A percentile compares a stretch with the other conserved stretches of the same genome.
Conservation (phyloP, 2,888 invertebrate genomes). For the Lottia scabra region DNA sequence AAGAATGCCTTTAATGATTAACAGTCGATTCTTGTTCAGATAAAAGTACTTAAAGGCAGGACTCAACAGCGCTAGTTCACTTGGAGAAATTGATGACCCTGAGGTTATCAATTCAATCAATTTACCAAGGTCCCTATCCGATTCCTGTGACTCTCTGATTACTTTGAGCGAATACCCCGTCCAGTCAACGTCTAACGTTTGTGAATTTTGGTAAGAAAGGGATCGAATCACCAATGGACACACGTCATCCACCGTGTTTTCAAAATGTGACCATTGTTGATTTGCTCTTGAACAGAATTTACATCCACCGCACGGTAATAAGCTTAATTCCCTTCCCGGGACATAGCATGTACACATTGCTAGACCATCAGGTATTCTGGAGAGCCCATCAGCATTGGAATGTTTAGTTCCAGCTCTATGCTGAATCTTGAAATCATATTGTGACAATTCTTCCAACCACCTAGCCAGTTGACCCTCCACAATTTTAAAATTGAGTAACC, state of each 20-base stretch:
- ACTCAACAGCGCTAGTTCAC: neutral
- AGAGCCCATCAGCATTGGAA: neutral
- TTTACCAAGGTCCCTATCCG: too few species aligned
- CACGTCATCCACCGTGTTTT: conserved; percentile 10
- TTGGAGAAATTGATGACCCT: too few species aligned
- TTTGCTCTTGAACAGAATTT: neutral
- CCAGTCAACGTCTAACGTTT: neutral
- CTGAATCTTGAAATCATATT: neutral
- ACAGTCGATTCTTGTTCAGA: too few species aligned
- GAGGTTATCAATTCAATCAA: too few species aligned
- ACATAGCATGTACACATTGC: conserved; percentile 9
- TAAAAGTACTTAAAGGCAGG: too few species aligned
- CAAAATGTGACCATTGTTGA: neutral
- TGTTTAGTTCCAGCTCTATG: conserved; percentile 4
- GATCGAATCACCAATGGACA: neutral
- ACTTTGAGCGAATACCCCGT: too few species aligned
- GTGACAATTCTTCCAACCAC: conserved; percentile 12
- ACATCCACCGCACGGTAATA: conserved; percentile 2
- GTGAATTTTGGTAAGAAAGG: neutral
- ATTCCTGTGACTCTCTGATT: too few species aligned
- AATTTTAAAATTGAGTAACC: conserved; percentile 32
- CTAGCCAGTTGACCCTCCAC: conserved; percentile 32
- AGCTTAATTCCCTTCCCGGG: neutral
- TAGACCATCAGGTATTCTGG: neutral
- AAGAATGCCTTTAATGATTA: too few species aligned